These are phyloP conservation scores for Odontocolon sp. DNA, from an alignment of 2,888 invertebrate species.

Conservation along the genomic window DNA sequence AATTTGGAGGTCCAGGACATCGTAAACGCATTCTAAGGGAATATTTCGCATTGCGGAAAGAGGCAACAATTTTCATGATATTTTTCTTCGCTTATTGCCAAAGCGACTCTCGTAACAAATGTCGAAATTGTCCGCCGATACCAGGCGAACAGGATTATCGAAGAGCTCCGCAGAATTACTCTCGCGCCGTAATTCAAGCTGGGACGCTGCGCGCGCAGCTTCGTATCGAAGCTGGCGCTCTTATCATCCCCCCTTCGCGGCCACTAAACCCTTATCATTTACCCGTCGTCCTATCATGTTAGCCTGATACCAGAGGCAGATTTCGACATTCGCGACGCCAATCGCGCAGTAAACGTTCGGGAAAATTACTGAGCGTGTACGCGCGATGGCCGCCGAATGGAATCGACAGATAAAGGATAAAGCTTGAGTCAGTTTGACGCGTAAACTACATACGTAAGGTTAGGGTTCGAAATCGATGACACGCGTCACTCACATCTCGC, in stretches of 20 bases:
- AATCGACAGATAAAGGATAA: slow-evolving; percentile 25
- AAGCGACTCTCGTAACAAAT: slow-evolving; percentile 34
- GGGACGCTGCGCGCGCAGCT: background rate
- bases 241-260: background rate
- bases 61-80: background rate
- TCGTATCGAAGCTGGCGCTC: background rate
- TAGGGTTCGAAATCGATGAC: background rate
- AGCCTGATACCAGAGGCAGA: background rate
- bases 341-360: slow-evolving; percentile 7
- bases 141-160: slow-evolving; percentile 16
- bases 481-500: background rate
- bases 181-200: background rate
- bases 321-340: slow-evolving; percentile 29
- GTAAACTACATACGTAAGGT: slow-evolving; percentile 9
- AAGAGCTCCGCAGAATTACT: too few relatives aligned
- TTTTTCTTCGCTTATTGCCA: slow-evolving; percentile 1
- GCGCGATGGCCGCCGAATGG: slow-evolving; percentile 31
- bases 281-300: background rate
- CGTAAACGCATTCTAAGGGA: too few relatives aligned
- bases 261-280: background rate
- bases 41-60: background rate
- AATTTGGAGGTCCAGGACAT: too few relatives aligned
- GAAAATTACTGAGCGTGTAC: slow-evolving; percentile 8
- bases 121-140: slow-evolving; percentile 34
- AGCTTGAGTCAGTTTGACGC: slow-evolving; percentile 11